Percentiles rank a stretch among this genome's conserved stretches.
phyloP scores from a whole-genome alignment of 2,888 invertebrate species.

The Clitarchus hookeri region DNA sequence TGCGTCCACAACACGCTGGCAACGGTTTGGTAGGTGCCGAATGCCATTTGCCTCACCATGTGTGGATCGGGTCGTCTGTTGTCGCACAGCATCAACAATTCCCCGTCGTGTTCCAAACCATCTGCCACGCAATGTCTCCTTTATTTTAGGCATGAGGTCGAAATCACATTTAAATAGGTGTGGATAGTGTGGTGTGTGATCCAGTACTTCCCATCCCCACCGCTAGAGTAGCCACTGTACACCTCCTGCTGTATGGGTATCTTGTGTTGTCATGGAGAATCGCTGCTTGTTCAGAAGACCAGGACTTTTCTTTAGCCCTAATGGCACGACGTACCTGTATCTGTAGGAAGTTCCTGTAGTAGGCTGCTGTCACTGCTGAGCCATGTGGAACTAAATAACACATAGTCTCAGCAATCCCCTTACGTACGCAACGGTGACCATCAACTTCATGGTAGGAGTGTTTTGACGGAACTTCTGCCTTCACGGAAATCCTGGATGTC shows the following conservation, averaged over 20 bases:
- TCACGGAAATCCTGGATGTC: background rate
- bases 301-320: no score
- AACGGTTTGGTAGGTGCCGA: background rate
- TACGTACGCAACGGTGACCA: background rate
- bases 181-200: background rate
- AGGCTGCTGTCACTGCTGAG: background rate
- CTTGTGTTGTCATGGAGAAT: no score
- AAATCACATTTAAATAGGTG: background rate
- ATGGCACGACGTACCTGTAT: no score
- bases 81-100: constrained; percentile 5
- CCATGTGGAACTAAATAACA: background rate
- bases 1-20: no score
- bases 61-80: constrained; percentile 6
- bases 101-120: background rate
- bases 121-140: background rate
- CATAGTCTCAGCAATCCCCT: background rate
- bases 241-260: no score
- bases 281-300: no score
- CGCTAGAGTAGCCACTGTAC: no score
- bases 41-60: background rate
- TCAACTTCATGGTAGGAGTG: background rate
- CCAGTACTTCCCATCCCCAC: no score
- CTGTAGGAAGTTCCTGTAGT: background rate
- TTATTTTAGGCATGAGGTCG: background rate
- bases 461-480: background rate